Conservation (phyloP, 2,113 vertebrate genomes). For the Menura novaehollandiae region DNA sequence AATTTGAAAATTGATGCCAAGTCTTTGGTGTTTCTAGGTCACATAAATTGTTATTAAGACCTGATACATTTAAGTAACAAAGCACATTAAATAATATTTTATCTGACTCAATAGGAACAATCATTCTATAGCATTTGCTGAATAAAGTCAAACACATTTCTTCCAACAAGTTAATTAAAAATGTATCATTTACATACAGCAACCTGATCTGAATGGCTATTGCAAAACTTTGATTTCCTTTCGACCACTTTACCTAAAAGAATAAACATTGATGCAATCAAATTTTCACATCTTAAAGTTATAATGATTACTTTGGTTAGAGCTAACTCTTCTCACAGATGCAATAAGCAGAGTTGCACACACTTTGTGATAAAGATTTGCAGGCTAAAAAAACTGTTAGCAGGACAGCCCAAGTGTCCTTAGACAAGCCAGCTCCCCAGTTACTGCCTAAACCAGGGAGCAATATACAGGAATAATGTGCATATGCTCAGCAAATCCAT, state of each 20-base stretch:
- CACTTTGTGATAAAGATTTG: not conserved
- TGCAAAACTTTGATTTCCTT: not conserved
- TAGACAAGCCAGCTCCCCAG: not conserved
- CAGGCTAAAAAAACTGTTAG: not conserved
- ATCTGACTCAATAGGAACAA: slow-evolving; percentile 35
- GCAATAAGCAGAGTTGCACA: not conserved
- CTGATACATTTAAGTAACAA: slow-evolving; percentile 25
- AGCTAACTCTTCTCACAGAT: not conserved
- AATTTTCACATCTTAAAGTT: not conserved
- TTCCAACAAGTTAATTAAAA: not conserved
- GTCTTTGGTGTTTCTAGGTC: slow-evolving; percentile 41
- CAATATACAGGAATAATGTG: not conserved
- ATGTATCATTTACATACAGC: not conserved
- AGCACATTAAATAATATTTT: not conserved
- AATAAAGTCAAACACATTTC: not conserved
- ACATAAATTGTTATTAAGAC: slow-evolving; percentile 40
- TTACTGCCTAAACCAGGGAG: not conserved
- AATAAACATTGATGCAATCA: not conserved
- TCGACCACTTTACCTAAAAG: not conserved
- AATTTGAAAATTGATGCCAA: slow-evolving; percentile 40
- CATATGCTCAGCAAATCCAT: not conserved
- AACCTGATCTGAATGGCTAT: not conserved
- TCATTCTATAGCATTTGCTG: not conserved
- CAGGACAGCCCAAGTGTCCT: not conserved
- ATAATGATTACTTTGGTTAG: not conserved